Percentiles rank a stretch among this genome's conserved stretches.
Evolutionary conservation across 2,113 vertebrate species (phyloP).

Genomic region (Nettapus auritus): DNA sequence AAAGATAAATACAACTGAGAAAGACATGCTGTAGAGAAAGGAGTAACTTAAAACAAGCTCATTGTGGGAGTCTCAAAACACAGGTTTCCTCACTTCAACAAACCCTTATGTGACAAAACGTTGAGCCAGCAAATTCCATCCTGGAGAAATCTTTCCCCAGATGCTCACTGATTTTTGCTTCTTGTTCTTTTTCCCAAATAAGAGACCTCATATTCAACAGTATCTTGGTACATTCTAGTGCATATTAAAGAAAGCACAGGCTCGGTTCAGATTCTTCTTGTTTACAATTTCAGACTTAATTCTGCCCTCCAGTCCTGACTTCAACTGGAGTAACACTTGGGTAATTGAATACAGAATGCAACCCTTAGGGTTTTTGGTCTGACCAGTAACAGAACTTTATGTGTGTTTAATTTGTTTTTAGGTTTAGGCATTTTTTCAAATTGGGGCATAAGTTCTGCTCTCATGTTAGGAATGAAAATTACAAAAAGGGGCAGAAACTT

Average conservation of each 20-base stretch:
- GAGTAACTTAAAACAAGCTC: not conserved
- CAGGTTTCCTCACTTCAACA: not conserved
- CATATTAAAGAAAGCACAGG: slow-evolving; percentile 30
- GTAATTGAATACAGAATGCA: slow-evolving; percentile 68
- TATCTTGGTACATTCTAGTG: not conserved
- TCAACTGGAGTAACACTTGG: slow-evolving; percentile 42
- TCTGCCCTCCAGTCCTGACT: slow-evolving; percentile 65
- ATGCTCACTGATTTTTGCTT: not conserved
- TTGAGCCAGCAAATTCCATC: not conserved
- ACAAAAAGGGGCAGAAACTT: slow-evolving; percentile 17
- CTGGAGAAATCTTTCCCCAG: not conserved
- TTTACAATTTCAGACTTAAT: slow-evolving; percentile 68
- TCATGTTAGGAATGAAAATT: slow-evolving; percentile 6
- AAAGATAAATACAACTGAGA: not conserved
- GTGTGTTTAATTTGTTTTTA: slow-evolving; percentile 62
- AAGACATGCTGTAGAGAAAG: not conserved
- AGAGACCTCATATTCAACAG: not conserved
- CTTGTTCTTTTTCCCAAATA: slow-evolving; percentile 27
- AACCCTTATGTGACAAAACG: not conserved
- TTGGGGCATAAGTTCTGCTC: slow-evolving; percentile 42
- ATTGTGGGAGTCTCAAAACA: not conserved
- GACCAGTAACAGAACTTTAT: slow-evolving; percentile 51
- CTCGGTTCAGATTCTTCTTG: slow-evolving; percentile 52
- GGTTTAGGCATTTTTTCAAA: slow-evolving; percentile 51
- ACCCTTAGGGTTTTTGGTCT: slow-evolving; percentile 55